Conservation (phyloP, 2,113 vertebrate species). For the Sminthopsis crassicaudata region DNA sequence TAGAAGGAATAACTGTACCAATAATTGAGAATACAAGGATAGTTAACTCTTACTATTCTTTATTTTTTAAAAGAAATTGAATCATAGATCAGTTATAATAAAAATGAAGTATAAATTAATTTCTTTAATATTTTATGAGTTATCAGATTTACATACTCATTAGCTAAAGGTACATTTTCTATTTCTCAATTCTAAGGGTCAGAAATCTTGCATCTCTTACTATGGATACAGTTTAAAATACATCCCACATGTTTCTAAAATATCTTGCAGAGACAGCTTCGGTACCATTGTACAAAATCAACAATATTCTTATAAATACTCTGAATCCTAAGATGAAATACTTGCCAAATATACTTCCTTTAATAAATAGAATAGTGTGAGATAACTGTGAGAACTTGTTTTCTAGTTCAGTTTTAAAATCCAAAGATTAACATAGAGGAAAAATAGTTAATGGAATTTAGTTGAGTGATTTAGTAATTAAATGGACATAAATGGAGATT, state of each 20-base stretch:
- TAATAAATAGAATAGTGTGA: neutral
- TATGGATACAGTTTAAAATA: conserved; percentile 10
- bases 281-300: neutral
- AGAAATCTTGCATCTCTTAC: conserved; percentile 19
- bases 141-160: neutral
- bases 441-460: conserved; percentile 68
- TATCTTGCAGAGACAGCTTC: neutral
- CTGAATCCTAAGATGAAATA: neutral
- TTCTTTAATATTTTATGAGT: conserved; percentile 18
- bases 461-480: conserved; percentile 72
- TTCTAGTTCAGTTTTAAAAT: conserved; percentile 60
- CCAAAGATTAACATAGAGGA: conserved; percentile 63
- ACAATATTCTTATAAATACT: neutral
- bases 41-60: conserved; percentile 72
- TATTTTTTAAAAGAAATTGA: conserved; percentile 68
- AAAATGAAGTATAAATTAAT: neutral
- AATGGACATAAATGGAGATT: conserved; percentile 68
- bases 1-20: conserved; percentile 76
- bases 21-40: conserved; percentile 76
- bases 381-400: conserved; percentile 31
- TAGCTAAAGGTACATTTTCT: neutral
- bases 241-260: neutral
- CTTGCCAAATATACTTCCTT: neutral
- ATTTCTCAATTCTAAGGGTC: conserved; percentile 32
- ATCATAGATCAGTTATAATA: neutral